phyloP scores from a whole-genome alignment of 2,113 vertebrate species.

The Pseudonaja textilis region DNA sequence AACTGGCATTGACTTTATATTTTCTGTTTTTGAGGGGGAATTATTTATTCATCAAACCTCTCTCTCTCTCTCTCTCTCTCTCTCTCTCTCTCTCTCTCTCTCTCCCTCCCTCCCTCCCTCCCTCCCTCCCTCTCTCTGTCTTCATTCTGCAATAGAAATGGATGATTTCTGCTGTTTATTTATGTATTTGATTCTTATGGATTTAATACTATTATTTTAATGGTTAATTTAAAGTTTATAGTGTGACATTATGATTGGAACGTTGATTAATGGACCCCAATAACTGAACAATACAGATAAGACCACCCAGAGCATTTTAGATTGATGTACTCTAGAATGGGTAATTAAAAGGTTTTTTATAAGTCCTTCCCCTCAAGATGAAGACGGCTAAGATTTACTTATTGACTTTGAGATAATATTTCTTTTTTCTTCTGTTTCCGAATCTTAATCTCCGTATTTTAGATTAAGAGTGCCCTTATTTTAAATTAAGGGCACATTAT shows the following conservation, averaged over 20 bases:
- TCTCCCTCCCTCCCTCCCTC: too few species aligned
- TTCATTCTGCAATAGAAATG: not conserved
- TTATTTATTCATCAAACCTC: not conserved
- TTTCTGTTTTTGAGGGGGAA: not conserved
- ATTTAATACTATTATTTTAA: not conserved
- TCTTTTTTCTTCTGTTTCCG: not conserved
- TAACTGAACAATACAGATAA: not conserved
- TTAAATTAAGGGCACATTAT: not conserved
- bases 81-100: too few species aligned
- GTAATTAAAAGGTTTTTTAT: not conserved
- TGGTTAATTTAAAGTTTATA: not conserved
- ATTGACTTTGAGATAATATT: not conserved
- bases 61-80: too few species aligned
- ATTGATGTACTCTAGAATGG: not conserved
- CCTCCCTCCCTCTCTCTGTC: too few species aligned
- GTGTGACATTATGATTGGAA: not conserved
- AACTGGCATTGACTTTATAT: not conserved
- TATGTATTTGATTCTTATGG: not conserved
- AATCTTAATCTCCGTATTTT: not conserved
- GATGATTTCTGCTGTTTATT: not conserved
- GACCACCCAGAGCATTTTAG: not conserved
- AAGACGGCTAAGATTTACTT: not conserved
- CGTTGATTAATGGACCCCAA: not conserved
- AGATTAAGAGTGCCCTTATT: not conserved
- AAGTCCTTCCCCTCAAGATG: not conserved